A percentile compares a stretch with the other conserved stretches of the same genome.
phyloP scores from a whole-genome alignment of 2,113 vertebrate genomes.

The Muntiacus muntjak region DNA sequence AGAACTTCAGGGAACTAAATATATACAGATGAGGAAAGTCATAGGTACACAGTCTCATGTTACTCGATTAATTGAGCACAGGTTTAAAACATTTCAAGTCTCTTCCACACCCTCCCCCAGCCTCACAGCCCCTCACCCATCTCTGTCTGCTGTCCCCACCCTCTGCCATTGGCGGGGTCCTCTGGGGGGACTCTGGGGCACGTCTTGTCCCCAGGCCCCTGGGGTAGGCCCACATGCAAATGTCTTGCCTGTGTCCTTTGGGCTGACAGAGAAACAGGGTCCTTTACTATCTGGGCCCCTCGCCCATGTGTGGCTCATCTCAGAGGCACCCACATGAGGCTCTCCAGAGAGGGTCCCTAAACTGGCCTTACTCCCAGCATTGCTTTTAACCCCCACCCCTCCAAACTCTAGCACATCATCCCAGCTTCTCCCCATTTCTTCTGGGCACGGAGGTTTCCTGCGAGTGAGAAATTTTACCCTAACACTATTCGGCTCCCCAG shows the following conservation, averaged over 20 bases:
- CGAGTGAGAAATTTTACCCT: neutral
- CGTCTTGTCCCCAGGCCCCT: neutral
- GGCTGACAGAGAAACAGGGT: neutral
- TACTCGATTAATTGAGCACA: neutral
- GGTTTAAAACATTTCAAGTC: neutral
- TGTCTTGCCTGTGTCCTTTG: neutral
- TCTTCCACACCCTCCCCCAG: neutral
- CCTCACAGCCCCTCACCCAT: neutral
- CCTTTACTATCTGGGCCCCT: neutral
- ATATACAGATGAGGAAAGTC: slow-evolving; percentile 10
- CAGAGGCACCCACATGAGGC: neutral
- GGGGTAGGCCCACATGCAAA: rapidly evolving
- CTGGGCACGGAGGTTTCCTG: neutral
- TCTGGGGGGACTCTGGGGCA: neutral
- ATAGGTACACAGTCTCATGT: neutral
- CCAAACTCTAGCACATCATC: neutral
- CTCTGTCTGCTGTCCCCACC: neutral
- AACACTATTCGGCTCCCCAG: neutral
- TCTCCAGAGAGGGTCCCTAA: neutral
- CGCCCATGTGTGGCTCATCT: neutral
- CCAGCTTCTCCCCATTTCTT: neutral
- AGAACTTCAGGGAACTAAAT: slow-evolving; percentile 6
- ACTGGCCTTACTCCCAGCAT: neutral
- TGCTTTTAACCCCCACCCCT: neutral
- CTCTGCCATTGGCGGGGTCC: neutral